Evolutionary conservation across 2,797 vertebrate genomes (phyloP).

Genomic region (Coendou prehensilis): DNA sequence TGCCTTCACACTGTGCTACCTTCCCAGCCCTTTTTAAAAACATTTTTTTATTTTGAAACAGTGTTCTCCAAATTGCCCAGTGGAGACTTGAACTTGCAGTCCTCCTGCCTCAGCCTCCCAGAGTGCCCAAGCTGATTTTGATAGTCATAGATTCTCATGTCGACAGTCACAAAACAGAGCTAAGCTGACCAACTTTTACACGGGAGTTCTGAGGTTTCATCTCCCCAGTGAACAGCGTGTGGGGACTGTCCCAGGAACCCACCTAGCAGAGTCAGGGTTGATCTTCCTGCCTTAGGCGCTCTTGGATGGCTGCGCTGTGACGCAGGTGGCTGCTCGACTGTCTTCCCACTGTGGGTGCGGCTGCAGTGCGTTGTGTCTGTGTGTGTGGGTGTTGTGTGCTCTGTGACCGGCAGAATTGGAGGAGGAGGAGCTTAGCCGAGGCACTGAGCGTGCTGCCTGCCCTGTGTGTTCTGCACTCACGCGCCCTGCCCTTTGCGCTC

Average conservation of each 20-base stretch:
- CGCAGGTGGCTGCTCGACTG: no score
- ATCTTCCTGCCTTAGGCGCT: fast-evolving
- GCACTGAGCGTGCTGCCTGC: neutral
- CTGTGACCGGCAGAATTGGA: neutral
- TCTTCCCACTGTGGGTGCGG: neutral
- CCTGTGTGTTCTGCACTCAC: neutral
- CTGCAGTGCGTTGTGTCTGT: neutral
- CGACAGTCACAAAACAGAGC: neutral
- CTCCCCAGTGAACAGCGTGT: fast-evolving
- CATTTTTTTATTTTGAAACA: neutral
- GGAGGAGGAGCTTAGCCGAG: neutral
- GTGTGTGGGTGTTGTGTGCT: neutral
- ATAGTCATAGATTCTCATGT: neutral
- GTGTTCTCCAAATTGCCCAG: neutral
- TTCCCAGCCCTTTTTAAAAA: neutral
- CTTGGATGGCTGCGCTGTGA: neutral
- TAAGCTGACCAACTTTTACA: neutral
- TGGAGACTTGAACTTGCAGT: neutral
- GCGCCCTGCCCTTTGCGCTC: neutral
- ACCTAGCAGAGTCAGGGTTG: no score
- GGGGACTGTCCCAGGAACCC: fast-evolving
- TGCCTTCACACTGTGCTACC: neutral
- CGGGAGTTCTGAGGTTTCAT: neutral
- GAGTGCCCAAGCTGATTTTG: neutral
- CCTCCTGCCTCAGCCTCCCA: neutral